Evolutionary conservation across 2,797 vertebrate genomes (phyloP).

Genomic region (Sphenodon punctatus): DNA sequence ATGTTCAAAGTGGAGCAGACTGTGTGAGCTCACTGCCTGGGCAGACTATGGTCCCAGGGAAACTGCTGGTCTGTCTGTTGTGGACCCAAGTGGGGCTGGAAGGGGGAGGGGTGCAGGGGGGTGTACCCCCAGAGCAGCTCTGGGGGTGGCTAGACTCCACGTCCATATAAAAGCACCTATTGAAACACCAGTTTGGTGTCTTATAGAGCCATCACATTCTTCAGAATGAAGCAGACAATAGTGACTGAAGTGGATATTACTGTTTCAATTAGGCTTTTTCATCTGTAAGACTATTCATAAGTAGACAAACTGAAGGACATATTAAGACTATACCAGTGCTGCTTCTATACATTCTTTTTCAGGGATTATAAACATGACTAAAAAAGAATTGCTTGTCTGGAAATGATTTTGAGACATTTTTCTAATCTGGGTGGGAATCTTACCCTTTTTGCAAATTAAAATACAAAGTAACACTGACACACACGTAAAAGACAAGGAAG

Average conservation of each 20-base stretch:
- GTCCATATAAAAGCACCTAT: too few species aligned
- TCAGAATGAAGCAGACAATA: not conserved
- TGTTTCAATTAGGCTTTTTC: not conserved
- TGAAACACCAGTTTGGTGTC: not conserved
- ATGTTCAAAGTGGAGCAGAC: too few species aligned
- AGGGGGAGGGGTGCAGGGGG: too few species aligned
- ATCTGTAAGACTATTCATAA: not conserved
- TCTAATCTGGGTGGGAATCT: not conserved
- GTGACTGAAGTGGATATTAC: not conserved
- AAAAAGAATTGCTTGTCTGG: not conserved
- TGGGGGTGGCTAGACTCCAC: too few species aligned
- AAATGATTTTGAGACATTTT: not conserved
- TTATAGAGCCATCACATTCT: not conserved
- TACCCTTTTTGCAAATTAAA: not conserved
- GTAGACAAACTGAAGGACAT: not conserved
- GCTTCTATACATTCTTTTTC: not conserved
- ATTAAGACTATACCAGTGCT: not conserved
- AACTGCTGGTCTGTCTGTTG: too few species aligned
- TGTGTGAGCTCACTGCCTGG: too few species aligned
- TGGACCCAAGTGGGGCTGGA: too few species aligned
- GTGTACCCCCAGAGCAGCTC: too few species aligned
- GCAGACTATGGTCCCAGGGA: too few species aligned
- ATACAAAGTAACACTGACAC: not conserved
- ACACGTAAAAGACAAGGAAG: not conserved
- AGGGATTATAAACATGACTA: not conserved